Evolutionary conservation across 2,888 invertebrate species (phyloP).

Genomic region (Leptopilina myrica): DNA sequence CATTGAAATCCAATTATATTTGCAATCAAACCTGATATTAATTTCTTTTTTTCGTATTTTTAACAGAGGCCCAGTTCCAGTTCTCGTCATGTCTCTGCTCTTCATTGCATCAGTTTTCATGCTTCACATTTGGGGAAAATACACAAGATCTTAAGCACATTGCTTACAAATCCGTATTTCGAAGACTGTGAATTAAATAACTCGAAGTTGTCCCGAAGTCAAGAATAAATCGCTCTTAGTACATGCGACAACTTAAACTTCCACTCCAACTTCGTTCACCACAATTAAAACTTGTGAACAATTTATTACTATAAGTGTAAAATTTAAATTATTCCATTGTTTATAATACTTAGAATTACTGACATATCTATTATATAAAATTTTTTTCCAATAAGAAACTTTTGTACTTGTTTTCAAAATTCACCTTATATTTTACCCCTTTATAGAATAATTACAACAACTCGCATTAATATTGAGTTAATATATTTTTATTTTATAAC

Average conservation of each 20-base stretch:
- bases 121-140: slow-evolving; percentile 99
- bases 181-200: slow-evolving; percentile 40
- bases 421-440: neutral
- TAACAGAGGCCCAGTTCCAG: slow-evolving; percentile 95
- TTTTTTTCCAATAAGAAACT: neutral
- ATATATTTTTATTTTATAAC: slow-evolving; percentile 60
- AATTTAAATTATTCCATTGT: slow-evolving; percentile 28
- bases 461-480: slow-evolving; percentile 28
- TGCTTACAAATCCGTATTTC: neutral
- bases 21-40: neutral
- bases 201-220: slow-evolving; percentile 42
- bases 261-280: slow-evolving; percentile 18
- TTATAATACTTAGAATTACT: slow-evolving; percentile 6
- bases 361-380: neutral
- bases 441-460: neutral
- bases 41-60: slow-evolving; percentile 21
- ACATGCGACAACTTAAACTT: slow-evolving; percentile 17
- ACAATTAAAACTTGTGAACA: slow-evolving; percentile 13
- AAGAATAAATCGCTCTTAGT: slow-evolving; percentile 22
- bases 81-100: slow-evolving; percentile 98
- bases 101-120: slow-evolving; percentile 99
- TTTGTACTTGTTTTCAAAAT: neutral
- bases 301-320: neutral
- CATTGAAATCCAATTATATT: neutral
- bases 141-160: slow-evolving; percentile 85